Base-by-base conservation (phyloP, 1,140 invertebrate species). In the Heliconius himera region DNA sequence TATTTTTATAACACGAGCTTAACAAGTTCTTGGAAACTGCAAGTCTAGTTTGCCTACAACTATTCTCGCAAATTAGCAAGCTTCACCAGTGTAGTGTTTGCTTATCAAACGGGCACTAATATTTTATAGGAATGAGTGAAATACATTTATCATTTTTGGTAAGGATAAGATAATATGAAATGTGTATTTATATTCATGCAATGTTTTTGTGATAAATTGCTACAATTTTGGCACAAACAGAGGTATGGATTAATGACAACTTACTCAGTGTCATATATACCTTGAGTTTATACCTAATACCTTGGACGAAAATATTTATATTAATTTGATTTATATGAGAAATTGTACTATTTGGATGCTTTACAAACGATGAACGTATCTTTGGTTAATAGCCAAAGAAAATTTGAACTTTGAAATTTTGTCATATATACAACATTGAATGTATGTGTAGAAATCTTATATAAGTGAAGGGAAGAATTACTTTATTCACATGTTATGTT, bases 1-100 rank as follows among this genome's bases (percentile, higher is more conserved):
- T 90, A 93, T 91, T 90, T 91, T 92, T 91, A 89, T 89, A 89
- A 88, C 84, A 83, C 78, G 75, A 86, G 80, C 84, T 87, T 85
- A 80, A 82, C 85, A 88, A 88, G 81, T 87, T 88, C 82, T 85
- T 86, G 81, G 74, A 77, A 83, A 87, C 76, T 84, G 76, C 78
- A 74, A 80, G 46, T 72, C 33, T 74, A 66, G 29, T 70, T 56
- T n/a, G 29, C 54, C 74, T 22, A 38, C 2, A 46, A 51, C 54
- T 71, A 70, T 72, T 71, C 54, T n/a, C 29, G 5, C 5, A n/a
- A 77, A 71, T 77, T 71, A 71, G 41, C 76, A 72, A 77, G 71
- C 20, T 71, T 70, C 5, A 41, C 33, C 36, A 76, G 20, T 77
- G 38, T 77, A 77, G 22, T 72, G 18, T 41, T 72, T 38, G 60